phyloP scores from a whole-genome alignment of 2,888 invertebrate genomes.

The Conistra vaccinii region DNA sequence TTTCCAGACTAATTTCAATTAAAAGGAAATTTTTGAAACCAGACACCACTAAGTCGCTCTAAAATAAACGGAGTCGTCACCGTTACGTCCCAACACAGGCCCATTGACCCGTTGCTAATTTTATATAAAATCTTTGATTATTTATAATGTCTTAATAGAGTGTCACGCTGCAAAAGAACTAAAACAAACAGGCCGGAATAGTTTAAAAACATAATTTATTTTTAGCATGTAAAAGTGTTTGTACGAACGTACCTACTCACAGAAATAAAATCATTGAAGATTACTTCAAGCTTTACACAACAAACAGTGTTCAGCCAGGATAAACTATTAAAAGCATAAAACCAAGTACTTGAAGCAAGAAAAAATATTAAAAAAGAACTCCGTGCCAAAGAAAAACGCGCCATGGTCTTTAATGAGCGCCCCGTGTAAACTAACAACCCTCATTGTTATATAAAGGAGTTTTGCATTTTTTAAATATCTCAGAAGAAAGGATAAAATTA shows the following conservation, averaged over 20 bases:
- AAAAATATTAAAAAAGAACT: constrained; percentile 5
- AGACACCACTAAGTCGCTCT: background rate
- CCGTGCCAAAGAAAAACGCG: constrained; percentile 23
- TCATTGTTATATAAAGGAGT: constrained; percentile 57
- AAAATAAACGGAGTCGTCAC: background rate
- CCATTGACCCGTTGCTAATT: background rate
- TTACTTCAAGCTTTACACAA: background rate
- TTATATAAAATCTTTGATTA: no score
- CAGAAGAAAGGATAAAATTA: constrained; percentile 73
- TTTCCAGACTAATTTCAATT: background rate
- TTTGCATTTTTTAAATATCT: constrained; percentile 70
- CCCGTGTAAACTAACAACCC: constrained; percentile 57
- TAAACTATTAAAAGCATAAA: constrained; percentile 11
- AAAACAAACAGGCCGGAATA: background rate
- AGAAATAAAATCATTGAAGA: background rate
- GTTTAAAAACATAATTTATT: background rate
- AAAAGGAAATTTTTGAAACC: background rate
- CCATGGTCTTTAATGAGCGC: constrained; percentile 56
- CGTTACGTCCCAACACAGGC: background rate
- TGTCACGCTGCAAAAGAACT: no score
- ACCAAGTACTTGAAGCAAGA: constrained; percentile 20
- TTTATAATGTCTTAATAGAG: no score
- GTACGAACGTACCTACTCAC: background rate
- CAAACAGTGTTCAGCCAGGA: background rate
- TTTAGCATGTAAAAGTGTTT: background rate